Base-by-base conservation (phyloP, 2,888 invertebrate genomes). In the Lochmaea capreae region DNA sequence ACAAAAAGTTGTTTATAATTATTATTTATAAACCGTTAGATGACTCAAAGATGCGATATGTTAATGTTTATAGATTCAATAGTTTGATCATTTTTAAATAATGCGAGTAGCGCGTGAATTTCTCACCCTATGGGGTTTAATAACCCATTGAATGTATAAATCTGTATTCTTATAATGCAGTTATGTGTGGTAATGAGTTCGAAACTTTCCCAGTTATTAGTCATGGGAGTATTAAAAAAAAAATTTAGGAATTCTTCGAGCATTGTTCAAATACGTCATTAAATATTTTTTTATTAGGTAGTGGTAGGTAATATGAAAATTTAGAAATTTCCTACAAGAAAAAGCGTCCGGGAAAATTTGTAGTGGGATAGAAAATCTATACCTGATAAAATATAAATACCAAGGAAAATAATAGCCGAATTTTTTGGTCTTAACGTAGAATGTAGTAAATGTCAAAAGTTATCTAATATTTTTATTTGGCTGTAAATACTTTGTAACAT, bases 121-220 rank as follows among this genome's bases (percentile, higher is more conserved):
- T 61, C 61, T 61, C 61, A 61, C 61, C 33, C 61, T 33, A n/a
- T 61, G 39, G n/a, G 61, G 61, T 33, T 52, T 58, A 39, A 61
- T 12, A 61, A 33, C 33, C 9, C 39, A 61, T 61, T 61, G 61
- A 61, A 33, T n/a, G 2, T 16, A 39, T 39, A 33, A 39, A 14
- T 61, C 16, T 39, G 18, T 57, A 57, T 57, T 61, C 33, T 61
- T 61, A 61, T 1, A 33, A 33, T 33, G 8, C 33, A 8, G 33
- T 33, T 33, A 8, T 61, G 61, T 61, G 33, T 61, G 33, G 39
- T 61, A 61, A 61, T 61, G 8, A 33, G 61, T 33, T 3, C 16
- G 39, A 61, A 61, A 61, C 61, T 61, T 61, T 61, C 33, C 61
- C 39, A 54, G 54, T 10, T 54, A 54, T 54, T 16, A 54, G 18